Conservation (phyloP, 2,113 vertebrate species). For the Crotalus helleri region DNA sequence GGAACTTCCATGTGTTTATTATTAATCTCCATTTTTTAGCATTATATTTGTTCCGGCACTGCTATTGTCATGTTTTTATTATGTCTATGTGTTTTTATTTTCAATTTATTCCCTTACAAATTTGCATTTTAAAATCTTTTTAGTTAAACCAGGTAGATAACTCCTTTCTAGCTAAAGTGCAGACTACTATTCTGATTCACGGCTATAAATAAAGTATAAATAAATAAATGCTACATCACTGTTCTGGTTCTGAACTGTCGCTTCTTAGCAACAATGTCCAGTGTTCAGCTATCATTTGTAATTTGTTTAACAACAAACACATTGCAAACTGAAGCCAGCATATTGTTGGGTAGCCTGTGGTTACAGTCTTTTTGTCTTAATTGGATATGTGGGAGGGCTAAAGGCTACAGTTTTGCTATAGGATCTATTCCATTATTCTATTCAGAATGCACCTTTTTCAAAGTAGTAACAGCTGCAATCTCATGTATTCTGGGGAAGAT, state of each 20-base stretch:
- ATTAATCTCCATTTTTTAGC: neutral
- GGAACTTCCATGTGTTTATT: neutral
- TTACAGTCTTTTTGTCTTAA: neutral
- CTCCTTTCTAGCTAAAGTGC: neutral
- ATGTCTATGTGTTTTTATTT: neutral
- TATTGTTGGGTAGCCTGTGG: neutral
- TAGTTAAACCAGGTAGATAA: neutral
- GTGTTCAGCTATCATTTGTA: neutral
- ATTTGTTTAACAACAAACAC: neutral
- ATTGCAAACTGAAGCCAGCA: neutral
- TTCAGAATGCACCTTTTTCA: neutral
- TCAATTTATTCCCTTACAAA: neutral
- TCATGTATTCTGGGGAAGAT: neutral
- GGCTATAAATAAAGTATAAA: neutral
- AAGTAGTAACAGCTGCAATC: neutral
- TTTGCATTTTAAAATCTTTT: neutral
- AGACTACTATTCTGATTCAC: neutral
- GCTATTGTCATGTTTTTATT: neutral
- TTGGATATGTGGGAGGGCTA: neutral
- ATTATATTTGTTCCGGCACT: neutral
- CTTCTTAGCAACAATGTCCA: neutral
- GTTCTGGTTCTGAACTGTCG: neutral
- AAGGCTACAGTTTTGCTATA: neutral
- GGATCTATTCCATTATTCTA: neutral
- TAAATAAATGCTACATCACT: neutral